A percentile compares a stretch with the other conserved stretches of the same genome.
Conservation (phyloP, 2,888 invertebrate species). For the Drosophila birchii region DNA sequence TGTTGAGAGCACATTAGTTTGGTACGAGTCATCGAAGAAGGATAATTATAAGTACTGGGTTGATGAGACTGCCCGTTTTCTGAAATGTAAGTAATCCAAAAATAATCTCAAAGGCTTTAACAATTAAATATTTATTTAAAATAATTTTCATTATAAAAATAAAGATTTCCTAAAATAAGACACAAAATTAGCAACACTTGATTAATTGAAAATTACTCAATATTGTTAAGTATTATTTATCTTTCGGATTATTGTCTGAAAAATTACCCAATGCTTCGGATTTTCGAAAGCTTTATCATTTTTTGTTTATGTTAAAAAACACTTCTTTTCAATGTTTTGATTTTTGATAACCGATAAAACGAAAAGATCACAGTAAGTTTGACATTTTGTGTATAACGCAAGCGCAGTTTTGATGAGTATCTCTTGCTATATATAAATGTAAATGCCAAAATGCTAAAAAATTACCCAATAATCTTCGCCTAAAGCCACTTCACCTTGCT, state of each 20-base stretch:
- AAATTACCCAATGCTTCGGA: background rate
- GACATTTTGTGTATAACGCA: slow-evolving; percentile 12
- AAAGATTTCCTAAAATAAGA: no score
- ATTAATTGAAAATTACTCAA: background rate
- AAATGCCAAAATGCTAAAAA: slow-evolving; percentile 4
- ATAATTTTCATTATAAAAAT: background rate
- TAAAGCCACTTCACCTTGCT: background rate
- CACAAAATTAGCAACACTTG: background rate
- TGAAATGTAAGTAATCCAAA: slow-evolving; percentile 87
- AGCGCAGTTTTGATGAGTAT: background rate
- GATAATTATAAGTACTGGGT: slow-evolving; percentile 93
- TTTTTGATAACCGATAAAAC: slow-evolving; percentile 36
- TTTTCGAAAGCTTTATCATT: background rate
- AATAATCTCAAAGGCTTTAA: background rate
- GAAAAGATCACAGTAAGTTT: slow-evolving; percentile 70
- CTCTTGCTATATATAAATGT: slow-evolving; percentile 4
- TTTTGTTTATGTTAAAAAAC: slow-evolving; percentile 2
- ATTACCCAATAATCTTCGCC: slow-evolving; percentile 27
- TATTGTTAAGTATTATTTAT: background rate
- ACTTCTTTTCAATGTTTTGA: slow-evolving; percentile 13
- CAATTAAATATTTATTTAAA: background rate
- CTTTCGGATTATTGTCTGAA: background rate
- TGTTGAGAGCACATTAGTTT: slow-evolving; percentile 98
- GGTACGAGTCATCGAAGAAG: slow-evolving; percentile 89
- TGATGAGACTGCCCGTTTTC: slow-evolving; percentile 90